Evolutionary conservation across 2,113 vertebrate species (phyloP), one percentile per base, ranked within the genome.

Genomic region (Meriones unguiculatus): DNA sequence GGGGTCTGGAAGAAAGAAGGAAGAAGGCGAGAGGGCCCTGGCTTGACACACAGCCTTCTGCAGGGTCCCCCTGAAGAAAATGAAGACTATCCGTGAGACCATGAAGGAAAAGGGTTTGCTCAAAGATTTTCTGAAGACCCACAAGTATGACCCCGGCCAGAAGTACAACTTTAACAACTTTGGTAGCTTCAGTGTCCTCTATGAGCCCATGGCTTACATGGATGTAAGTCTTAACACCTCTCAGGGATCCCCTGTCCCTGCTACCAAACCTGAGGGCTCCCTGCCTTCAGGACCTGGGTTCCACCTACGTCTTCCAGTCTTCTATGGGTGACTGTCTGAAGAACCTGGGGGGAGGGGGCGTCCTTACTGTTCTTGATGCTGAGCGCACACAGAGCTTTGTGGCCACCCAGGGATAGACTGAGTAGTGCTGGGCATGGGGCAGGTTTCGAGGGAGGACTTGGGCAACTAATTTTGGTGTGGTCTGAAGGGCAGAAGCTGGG

Each of bases 31-130:
- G 62, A 59, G 20, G n/a, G 25, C 41, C 50, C 9, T n/a, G 0
- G 64, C 30, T 69, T 95, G 54, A 97, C 22, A 7, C 30, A 4
- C 41, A 24, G 87, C 32, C 14, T 17, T 14, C 52, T 32, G 20
- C 96, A 99, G 99, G 97, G 67, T 99, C 93, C 98, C 97, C 24
- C 97, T 99, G 97, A 97, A 12, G 87, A 99, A 97, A 96, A 69
- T 54, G 13, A 98, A 98, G 95, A 99, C 99, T 0, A 98, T 99
- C 9, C 97, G 98, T 2, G 95, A 99, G 84, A 97, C 84, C 30
- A 98, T 99, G 98, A 98, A 76, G 96, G 98, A 99, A 7, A 98
- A 98, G 0, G 99, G 99, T 0, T 24, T 98, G n/a, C 97, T 99
- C 84, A 81, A 98, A 0, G 97, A 98, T 0, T 98, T 97, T 97